Percentiles rank a stretch among this genome's conserved stretches.
Evolutionary conservation across 2,113 vertebrate species (phyloP).

Genomic region (Dasyurus viverrinus): DNA sequence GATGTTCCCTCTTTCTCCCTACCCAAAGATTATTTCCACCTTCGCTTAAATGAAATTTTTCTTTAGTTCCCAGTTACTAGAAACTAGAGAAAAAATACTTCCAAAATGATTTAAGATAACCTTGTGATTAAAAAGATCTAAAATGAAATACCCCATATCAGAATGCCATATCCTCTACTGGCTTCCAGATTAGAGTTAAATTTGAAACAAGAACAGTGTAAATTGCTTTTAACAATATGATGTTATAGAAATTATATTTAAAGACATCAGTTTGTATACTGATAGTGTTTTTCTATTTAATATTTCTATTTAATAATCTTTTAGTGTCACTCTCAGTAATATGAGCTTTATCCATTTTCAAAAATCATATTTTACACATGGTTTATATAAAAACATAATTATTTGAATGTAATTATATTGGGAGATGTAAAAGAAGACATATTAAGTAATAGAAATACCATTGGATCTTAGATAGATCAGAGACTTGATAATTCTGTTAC

Average conservation of each 20-base stretch:
- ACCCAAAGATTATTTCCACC: conserved; percentile 75
- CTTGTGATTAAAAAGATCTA: conserved; percentile 4
- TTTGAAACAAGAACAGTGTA: conserved; percentile 17
- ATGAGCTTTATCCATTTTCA: background rate
- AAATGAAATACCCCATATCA: conserved; percentile 43
- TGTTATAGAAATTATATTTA: conserved; percentile 61
- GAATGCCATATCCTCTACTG: conserved; percentile 56
- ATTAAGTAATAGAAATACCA: background rate
- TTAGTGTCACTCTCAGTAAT: background rate
- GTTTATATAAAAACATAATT: background rate
- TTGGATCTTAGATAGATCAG: background rate
- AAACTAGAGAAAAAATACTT: conserved; percentile 73
- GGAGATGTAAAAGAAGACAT: background rate
- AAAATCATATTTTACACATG: background rate
- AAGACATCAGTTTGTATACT: background rate
- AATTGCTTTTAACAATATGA: conserved; percentile 22
- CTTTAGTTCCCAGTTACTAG: conserved; percentile 77
- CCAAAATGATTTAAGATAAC: conserved; percentile 70
- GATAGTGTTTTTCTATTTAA: conserved; percentile 14
- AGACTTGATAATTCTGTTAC: background rate
- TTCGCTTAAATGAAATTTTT: conserved; percentile 77
- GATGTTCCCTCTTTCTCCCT: conserved; percentile 47
- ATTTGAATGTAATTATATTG: background rate
- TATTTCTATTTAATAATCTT: background rate
- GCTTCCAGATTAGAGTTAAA: conserved; percentile 54